Base-by-base conservation (phyloP, 1,140 invertebrate species). In the Drosophila miranda region DNA sequence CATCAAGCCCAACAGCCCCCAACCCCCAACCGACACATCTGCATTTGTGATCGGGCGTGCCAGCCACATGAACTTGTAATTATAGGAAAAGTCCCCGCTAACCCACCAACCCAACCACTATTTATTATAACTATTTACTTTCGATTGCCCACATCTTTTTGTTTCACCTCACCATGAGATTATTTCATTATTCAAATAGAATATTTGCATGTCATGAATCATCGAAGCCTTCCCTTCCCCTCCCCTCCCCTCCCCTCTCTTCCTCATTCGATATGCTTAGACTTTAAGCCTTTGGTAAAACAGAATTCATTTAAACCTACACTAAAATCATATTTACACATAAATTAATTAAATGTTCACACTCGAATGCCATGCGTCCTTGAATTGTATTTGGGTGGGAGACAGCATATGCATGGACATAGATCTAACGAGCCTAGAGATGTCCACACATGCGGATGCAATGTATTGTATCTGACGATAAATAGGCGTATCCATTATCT, bases 331-430 rank as follows among this genome's bases (percentile, higher is more conserved):
- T 42, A 67, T 34, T 67, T 68, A 68, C 62, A 41, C 42, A 68
- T 52, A 48, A 67, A 68, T 68, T 67, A 68, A 68, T 68, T 16
- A 68, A 68, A 67, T 68, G 64, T 68, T 68, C 51, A 48, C 64
- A 38, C 11, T 38, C 34, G 11, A 13, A 38, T 38, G 11, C 2
- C 3, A 38, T 38, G 11, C 11, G 11, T 38, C 4, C 11, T 11
- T 38, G 4, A 38, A 5, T 38, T 34, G 3, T 3, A 11, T 34
- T 54, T 38, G 4, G 34, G 1, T 13, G 34, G 9, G 0, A 34
- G 30, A 30, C 28, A 2, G 7, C 28, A 30, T 8, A 30, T 7
- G 2, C 28, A 23, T 19, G 2, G 1, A 19, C 19, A 19, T 19
- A 19, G 19, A 19, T 19, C 19, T 19, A 19, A 19, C 19, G 19